A percentile compares a stretch with the other conserved stretches of the same genome.
Conservation (phyloP, 2,113 vertebrate species). For the Phaethornis superciliosus region DNA sequence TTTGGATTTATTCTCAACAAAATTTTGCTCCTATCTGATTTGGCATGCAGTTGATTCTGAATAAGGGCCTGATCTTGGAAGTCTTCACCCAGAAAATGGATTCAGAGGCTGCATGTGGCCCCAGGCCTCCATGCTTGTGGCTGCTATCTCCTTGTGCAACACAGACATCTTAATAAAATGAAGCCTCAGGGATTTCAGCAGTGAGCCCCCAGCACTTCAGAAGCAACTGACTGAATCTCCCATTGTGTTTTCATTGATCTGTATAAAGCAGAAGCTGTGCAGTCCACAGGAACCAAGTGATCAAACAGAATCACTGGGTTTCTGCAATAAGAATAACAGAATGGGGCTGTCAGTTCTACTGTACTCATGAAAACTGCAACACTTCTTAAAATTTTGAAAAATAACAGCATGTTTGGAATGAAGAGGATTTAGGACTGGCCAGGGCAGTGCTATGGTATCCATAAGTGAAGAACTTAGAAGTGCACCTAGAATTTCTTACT, state of each 20-base stretch:
- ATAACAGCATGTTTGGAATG: background rate
- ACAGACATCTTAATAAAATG: background rate
- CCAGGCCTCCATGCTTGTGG: background rate
- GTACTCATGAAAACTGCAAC: background rate
- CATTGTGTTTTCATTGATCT: background rate
- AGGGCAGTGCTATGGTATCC: background rate
- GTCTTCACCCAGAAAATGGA: background rate
- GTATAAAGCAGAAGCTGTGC: background rate
- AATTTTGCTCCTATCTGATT: background rate
- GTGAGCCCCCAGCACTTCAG: background rate
- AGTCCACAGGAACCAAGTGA: background rate
- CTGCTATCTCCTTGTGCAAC: background rate
- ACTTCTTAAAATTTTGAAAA: background rate
- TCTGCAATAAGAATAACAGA: background rate
- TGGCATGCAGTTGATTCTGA: background rate
- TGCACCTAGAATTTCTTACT: background rate
- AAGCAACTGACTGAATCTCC: background rate
- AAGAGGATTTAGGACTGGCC: background rate
- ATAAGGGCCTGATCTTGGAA: background rate
- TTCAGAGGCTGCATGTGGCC: rapidly evolving
- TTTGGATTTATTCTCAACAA: background rate
- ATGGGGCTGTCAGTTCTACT: background rate
- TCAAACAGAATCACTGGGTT: background rate
- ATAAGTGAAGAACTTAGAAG: background rate
- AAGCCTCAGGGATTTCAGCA: background rate